phyloP scores from a whole-genome alignment of 2,888 invertebrate genomes.

The Synanthedon andrenaeformis region DNA sequence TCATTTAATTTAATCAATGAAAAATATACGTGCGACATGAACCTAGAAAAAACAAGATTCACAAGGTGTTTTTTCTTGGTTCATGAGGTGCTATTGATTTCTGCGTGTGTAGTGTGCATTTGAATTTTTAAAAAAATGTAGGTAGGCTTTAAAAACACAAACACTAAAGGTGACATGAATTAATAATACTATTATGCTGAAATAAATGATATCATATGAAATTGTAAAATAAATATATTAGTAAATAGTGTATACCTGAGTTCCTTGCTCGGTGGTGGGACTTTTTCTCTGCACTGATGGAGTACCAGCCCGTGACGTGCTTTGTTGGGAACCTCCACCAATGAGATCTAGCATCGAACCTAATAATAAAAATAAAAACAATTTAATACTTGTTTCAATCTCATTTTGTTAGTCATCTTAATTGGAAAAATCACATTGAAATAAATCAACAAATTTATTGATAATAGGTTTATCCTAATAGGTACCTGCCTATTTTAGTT shows the following conservation, averaged over 20 bases:
- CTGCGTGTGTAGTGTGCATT: too few species aligned
- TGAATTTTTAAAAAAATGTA: too few species aligned
- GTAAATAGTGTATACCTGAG: constrained; percentile 68
- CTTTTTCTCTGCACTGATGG: constrained; percentile 82
- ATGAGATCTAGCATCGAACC: constrained; percentile 78
- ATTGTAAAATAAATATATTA: background rate
- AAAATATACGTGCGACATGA: too few species aligned
- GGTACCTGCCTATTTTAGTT: too few species aligned
- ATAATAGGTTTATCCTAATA: background rate
- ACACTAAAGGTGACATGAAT: too few species aligned
- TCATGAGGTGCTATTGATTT: too few species aligned
- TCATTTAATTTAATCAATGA: too few species aligned
- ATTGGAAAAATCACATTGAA: constrained; percentile 19
- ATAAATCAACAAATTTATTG: constrained; percentile 2
- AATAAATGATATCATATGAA: too few species aligned
- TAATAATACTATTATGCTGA: too few species aligned
- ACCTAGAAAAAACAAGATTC: too few species aligned
- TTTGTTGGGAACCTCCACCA: constrained; percentile 70
- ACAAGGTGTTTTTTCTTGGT: too few species aligned
- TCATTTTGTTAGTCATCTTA: constrained; percentile 10
- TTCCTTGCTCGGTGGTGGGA: constrained; percentile 87
- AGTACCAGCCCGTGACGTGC: constrained; percentile 81
- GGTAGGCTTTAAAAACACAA: too few species aligned
- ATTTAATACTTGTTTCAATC: background rate
- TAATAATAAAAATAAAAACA: constrained; percentile 10